Evolutionary conservation across 2,797 vertebrate species (phyloP), one percentile per base, ranked within the genome.

Genomic region (Parauchenoglanis punctatus): DNA sequence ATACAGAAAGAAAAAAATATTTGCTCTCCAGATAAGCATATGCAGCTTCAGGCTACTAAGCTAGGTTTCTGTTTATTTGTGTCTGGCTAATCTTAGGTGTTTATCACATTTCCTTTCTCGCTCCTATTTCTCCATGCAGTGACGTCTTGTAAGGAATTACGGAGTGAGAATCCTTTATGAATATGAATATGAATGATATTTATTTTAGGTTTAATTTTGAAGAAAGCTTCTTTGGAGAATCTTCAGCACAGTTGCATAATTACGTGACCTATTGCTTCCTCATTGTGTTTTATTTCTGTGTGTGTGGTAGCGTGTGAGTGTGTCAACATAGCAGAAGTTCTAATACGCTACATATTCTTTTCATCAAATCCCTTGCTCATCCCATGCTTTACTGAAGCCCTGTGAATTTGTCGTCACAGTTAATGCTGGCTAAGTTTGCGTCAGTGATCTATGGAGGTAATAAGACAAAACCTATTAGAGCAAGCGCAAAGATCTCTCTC

Each of bases 391-490:
- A 59, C 54, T 59, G 1, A 80, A 59, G 31, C 31, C 77, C 54
- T 78, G 76, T 56, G 17, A 56, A 58, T 78, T 25, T 80, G 54
- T 80, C 2, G 31, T 23, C 77, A 59, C 77, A 35, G 28, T 80
- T 80, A 40, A 56, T 20, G 52, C 76, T 20, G 49, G 52, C 15
- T 54, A 56, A 35, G 28, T 58, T 58, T 80, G 28, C 31, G 54
- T 70, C 80, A 81, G 67, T 86, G 85, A 87, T 91, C 65, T 85
- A 88, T 88, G 56, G 72, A 83, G 72, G 85, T 81, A 91, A 89
- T 90, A 89, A 88, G 61, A 83, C 52, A 82, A 86, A 89, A 87
- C 76, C 85, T 89, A 88, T 89, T 88, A 88, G 88, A 70, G 89
- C 84, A 87, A 85, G 31, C 20, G 10, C 15, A 80, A 58, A 56